Evolutionary conservation across 2,888 invertebrate genomes (phyloP).

Genomic region (Beris chalybata): DNA sequence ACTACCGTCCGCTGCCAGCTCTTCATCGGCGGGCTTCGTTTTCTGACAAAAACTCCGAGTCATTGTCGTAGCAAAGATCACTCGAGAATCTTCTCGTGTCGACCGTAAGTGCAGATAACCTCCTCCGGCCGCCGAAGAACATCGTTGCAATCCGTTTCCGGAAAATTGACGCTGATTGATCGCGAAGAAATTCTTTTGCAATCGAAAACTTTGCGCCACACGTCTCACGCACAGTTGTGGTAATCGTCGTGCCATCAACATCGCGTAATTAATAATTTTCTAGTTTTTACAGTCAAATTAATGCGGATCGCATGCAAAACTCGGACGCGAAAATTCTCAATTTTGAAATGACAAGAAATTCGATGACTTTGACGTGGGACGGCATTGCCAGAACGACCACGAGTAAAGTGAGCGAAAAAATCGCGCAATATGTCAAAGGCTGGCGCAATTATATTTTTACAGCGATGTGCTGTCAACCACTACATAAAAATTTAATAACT

Average conservation of each 20-base stretch:
- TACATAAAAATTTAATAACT: too few relatives aligned
- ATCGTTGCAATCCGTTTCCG: conserved; percentile 12
- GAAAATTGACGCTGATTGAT: conserved; percentile 22
- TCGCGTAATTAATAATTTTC: background rate
- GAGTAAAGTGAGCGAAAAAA: too few relatives aligned
- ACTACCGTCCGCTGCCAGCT: background rate
- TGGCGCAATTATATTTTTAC: too few relatives aligned
- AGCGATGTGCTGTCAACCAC: too few relatives aligned
- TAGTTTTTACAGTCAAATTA: background rate
- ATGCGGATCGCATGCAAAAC: background rate
- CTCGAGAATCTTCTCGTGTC: background rate
- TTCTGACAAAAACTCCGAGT: conserved; percentile 7
- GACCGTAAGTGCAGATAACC: conserved; percentile 12
- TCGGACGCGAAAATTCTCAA: background rate
- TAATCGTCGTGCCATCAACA: conserved; percentile 25
- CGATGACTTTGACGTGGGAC: too few relatives aligned
- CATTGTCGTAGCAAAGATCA: background rate
- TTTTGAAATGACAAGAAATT: too few relatives aligned
- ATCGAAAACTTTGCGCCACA: conserved; percentile 8
- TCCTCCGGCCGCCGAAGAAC: background rate
- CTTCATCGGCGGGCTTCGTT: conserved; percentile 10
- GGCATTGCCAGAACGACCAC: too few relatives aligned
- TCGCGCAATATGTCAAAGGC: too few relatives aligned
- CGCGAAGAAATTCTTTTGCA: background rate
- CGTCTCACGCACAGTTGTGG: conserved; percentile 15